phyloP scores from a whole-genome alignment of 2,888 invertebrate genomes.

The Hesperia comma region DNA sequence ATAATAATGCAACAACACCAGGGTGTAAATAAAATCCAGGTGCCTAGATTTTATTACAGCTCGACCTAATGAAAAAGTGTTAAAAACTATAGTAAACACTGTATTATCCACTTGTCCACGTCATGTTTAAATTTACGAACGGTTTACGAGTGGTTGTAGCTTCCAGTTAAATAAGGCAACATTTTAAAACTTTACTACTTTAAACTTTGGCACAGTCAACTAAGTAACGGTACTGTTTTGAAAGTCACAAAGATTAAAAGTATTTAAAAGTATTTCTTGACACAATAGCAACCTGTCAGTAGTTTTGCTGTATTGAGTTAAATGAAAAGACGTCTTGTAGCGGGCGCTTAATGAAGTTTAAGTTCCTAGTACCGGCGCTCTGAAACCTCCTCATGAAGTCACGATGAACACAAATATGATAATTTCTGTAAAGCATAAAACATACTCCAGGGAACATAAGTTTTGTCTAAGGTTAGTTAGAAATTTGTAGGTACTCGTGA shows the following conservation, averaged over 20 bases:
- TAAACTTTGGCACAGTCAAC: conserved; percentile 9
- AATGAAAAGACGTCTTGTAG: not conserved
- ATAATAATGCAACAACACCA: no score
- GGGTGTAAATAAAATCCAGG: no score
- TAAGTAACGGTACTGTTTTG: conserved; percentile 4
- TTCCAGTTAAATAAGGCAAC: conserved; percentile 31
- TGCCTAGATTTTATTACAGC: no score
- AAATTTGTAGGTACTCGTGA: not conserved
- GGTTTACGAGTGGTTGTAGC: conserved; percentile 25
- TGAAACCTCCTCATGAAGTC: not conserved
- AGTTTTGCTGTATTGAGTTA: no score
- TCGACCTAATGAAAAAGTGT: no score
- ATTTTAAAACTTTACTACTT: conserved; percentile 15
- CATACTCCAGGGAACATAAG: not conserved
- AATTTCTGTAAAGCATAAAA: not conserved
- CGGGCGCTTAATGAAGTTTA: not conserved
- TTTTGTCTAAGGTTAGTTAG: conserved; percentile 3
- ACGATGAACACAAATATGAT: not conserved
- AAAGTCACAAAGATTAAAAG: no score
- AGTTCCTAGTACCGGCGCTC: not conserved
- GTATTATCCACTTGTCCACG: no score
- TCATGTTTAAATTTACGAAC: conserved; percentile 16
- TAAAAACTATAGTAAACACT: no score
- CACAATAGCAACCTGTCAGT: not conserved
- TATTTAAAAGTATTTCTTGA: not conserved